Percentiles rank a stretch among this genome's conserved stretches.
Evolutionary conservation across 1,140 invertebrate genomes (phyloP).

Genomic region (Holotrichia oblita): DNA sequence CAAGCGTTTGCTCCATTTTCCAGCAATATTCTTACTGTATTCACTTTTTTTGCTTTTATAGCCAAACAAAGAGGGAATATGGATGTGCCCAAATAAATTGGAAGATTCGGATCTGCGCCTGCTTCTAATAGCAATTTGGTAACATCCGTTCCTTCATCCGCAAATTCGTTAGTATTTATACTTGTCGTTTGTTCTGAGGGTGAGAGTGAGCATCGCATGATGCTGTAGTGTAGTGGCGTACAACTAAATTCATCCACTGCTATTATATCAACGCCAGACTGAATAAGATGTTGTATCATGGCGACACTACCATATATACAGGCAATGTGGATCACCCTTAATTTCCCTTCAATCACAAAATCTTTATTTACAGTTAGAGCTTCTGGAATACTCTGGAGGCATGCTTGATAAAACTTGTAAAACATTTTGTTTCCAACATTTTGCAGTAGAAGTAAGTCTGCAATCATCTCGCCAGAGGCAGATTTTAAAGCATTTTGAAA

Average conservation of each 20-base stretch:
- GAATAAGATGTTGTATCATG: neutral
- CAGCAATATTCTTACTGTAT: neutral
- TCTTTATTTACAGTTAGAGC: neutral
- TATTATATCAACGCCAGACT: neutral
- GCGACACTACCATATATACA: neutral
- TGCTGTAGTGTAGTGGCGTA: neutral
- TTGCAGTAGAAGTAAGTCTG: neutral
- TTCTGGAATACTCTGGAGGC: neutral
- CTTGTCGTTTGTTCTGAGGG: no score
- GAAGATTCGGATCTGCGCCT: neutral
- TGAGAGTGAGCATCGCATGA: neutral
- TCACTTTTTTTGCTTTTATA: neutral
- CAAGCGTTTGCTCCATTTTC: neutral
- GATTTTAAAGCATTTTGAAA: no score
- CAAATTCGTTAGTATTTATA: no score
- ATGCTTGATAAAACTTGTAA: neutral
- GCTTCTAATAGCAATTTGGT: neutral
- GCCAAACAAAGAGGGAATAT: neutral
- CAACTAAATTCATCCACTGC: neutral
- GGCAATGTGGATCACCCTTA: neutral
- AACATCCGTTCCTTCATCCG: neutral
- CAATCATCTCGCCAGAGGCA: no score
- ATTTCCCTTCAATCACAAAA: neutral
- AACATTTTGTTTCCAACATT: neutral
- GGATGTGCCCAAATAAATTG: no score